A percentile compares a stretch with the other conserved stretches of the same genome.
These are phyloP conservation scores for Norana najaformis DNA, from an alignment of 2,888 invertebrate species.

Conservation along the genomic window DNA sequence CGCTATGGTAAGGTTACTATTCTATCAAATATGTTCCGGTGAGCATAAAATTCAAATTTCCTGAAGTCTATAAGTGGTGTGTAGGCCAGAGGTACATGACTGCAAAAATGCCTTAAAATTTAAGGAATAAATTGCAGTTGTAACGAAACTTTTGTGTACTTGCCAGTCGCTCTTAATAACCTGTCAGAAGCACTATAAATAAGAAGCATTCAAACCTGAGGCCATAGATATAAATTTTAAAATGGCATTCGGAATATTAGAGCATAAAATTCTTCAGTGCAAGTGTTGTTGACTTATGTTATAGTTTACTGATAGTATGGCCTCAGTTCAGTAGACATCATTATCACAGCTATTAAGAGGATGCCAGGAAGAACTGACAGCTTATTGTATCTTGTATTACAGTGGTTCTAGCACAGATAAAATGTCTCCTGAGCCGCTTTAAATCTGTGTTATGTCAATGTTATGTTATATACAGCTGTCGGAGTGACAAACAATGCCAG, in stretches of 20 bases:
- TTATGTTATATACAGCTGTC: conserved; percentile 21
- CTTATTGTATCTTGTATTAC: not conserved
- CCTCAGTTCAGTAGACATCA: not conserved
- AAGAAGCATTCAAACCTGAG: no score
- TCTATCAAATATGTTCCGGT: not conserved
- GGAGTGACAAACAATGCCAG: conserved; percentile 29
- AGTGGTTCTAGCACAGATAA: not conserved
- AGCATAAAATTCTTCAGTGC: no score
- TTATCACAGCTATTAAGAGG: not conserved
- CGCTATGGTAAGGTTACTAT: not conserved
- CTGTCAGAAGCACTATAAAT: no score
- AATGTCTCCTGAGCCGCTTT: not conserved
- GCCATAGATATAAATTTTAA: no score
- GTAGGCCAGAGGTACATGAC: not conserved
- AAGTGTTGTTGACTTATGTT: no score
- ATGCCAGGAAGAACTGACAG: not conserved
- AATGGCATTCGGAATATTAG: no score
- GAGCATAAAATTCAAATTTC: not conserved
- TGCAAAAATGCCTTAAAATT: not conserved
- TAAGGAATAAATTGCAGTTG: no score
- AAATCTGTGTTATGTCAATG: not conserved
- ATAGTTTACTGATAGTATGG: not conserved
- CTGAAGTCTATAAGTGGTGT: not conserved
- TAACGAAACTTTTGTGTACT: no score
- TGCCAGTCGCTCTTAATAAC: no score